These are phyloP conservation scores for Aleadryas rufinucha DNA, from an alignment of 2,113 vertebrate species.

Conservation along the genomic window DNA sequence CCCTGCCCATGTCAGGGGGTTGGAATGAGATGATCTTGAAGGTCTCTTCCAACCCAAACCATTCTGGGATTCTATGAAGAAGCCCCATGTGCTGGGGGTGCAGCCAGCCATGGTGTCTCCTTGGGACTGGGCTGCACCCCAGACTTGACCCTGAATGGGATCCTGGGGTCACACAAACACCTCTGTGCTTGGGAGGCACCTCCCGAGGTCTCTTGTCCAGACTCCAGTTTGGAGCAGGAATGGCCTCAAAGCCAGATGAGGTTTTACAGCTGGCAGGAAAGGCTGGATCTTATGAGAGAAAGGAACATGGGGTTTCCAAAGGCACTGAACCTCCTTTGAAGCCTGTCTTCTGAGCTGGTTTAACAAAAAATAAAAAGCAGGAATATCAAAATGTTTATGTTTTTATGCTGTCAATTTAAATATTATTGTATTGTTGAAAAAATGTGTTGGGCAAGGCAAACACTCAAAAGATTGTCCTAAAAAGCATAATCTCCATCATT, in stretches of 20 bases:
- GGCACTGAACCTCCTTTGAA: not conserved
- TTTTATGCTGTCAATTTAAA: not conserved
- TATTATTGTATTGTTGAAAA: not conserved
- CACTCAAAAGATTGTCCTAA: not conserved
- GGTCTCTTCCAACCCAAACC: not conserved
- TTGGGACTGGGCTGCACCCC: not conserved
- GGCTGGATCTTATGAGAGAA: not conserved
- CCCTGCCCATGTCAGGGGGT: not conserved
- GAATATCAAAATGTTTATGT: not conserved
- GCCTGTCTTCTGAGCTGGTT: not conserved
- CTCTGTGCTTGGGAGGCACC: not conserved
- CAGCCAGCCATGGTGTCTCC: not conserved
- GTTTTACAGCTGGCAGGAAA: not conserved
- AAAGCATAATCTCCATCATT: not conserved
- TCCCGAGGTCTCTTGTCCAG: not conserved
- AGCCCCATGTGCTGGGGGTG: not conserved
- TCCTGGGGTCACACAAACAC: not conserved
- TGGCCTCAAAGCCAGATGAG: not conserved
- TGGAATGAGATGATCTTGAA: not conserved
- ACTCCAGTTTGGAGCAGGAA: not conserved
- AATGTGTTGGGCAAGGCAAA: not conserved
- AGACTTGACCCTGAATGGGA: not conserved
- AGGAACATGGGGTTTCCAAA: not conserved
- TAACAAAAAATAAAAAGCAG: not conserved
- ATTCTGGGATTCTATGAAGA: not conserved